Evolutionary conservation across 1,140 invertebrate genomes (phyloP).

Genomic region (Maniola jurtina): DNA sequence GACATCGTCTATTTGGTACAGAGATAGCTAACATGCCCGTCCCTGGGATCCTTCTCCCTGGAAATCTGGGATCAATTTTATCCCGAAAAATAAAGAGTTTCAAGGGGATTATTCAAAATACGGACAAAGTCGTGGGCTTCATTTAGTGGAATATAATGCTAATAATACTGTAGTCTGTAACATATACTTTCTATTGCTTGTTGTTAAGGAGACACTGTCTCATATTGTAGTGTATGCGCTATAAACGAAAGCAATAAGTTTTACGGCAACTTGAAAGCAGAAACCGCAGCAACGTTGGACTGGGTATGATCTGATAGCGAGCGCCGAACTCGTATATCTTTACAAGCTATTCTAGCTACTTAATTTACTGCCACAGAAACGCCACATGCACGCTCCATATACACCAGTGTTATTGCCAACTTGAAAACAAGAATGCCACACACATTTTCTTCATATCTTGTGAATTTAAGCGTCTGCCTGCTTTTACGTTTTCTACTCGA

Average conservation of each 20-base stretch:
- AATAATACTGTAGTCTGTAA: not conserved
- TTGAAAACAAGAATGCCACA: slow-evolving; percentile 73
- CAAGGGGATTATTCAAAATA: no score
- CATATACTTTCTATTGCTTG: not conserved
- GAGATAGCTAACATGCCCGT: no score
- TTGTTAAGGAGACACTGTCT: not conserved
- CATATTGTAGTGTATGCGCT: not conserved
- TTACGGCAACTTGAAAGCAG: slow-evolving; percentile 31
- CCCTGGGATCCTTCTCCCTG: no score
- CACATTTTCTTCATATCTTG: slow-evolving; percentile 72
- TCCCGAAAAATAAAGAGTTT: no score
- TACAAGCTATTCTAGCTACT: slow-evolving; percentile 51
- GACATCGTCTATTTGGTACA: no score
- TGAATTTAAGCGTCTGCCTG: slow-evolving; percentile 65
- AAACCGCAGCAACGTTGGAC: slow-evolving; percentile 42
- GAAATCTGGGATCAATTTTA: no score
- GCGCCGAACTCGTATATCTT: slow-evolving; percentile 40
- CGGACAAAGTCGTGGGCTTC: no score
- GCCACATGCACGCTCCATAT: slow-evolving; percentile 74
- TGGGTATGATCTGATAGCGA: slow-evolving; percentile 63
- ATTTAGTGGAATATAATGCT: no score
- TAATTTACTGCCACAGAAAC: slow-evolving; percentile 75
- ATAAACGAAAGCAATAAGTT: slow-evolving; percentile 13
- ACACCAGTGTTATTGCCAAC: slow-evolving; percentile 72
- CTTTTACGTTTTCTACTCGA: not conserved